Percentiles rank a stretch among this genome's conserved stretches.
phyloP scores from a whole-genome alignment of 1,140 invertebrate species.

The Charaxes varanes region DNA sequence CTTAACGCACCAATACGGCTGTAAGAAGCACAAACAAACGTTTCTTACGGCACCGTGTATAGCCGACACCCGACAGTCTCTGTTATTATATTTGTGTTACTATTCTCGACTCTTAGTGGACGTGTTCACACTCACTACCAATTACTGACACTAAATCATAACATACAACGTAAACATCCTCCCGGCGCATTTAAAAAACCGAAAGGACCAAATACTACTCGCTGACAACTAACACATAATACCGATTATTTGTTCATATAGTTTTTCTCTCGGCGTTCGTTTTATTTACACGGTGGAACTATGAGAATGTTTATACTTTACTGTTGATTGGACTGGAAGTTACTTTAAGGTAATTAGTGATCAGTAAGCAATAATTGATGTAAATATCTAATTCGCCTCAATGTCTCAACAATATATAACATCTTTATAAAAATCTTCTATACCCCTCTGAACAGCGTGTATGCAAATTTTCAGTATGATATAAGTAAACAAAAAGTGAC shows the following conservation, averaged over 20 bases:
- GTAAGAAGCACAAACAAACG: conserved; percentile 39
- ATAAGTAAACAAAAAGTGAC: no score
- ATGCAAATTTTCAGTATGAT: no score
- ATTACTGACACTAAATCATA: conserved; percentile 70
- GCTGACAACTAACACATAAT: conserved; percentile 66
- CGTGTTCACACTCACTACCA: conserved; percentile 66
- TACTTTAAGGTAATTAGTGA: no score
- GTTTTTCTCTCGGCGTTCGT: conserved; percentile 38
- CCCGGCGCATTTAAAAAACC: conserved; percentile 42
- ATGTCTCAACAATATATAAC: no score
- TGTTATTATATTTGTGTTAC: conserved; percentile 68
- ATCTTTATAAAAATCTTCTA: no score
- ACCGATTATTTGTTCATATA: conserved; percentile 60
- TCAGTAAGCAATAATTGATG: no score
- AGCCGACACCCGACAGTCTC: conserved; percentile 53
- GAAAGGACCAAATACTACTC: conserved; percentile 54
- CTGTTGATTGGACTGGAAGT: no score
- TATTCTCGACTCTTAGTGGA: conserved; percentile 58
- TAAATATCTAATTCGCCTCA: no score
- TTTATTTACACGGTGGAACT: conserved; percentile 54
- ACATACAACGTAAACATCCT: conserved; percentile 66
- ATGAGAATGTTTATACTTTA: conserved; percentile 66
- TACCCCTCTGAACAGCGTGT: no score
- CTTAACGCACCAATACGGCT: conserved; percentile 27
- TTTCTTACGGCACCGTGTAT: conserved; percentile 46